Evolutionary conservation across 2,888 invertebrate species (phyloP).

Genomic region (Mechanitis messenoides): DNA sequence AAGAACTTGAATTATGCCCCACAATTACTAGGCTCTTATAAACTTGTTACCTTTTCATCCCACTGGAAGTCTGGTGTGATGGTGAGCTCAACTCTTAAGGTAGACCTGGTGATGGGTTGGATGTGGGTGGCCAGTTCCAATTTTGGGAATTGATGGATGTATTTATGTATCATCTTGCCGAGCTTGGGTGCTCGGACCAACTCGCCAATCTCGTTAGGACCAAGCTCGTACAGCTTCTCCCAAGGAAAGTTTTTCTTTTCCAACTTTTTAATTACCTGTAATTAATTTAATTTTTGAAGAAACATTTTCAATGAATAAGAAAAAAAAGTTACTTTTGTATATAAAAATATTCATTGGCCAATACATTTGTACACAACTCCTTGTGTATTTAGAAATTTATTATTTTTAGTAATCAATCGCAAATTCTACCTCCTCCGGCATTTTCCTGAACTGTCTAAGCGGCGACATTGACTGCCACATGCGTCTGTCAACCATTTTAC

Average conservation of each 20-base stretch:
- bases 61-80: constrained; percentile 99
- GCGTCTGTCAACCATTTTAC: constrained; percentile 98
- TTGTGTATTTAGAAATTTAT: neutral
- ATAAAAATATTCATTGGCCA: too few species aligned
- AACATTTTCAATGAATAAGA: too few species aligned
- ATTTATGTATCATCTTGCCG: constrained; percentile 95
- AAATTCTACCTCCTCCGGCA: constrained; percentile 88
- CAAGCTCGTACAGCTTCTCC: constrained; percentile 96
- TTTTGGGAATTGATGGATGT: constrained; percentile 97
- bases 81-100: constrained; percentile 95
- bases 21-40: too few species aligned
- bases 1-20: too few species aligned
- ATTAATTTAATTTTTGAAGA: neutral
- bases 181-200: constrained; percentile 90
- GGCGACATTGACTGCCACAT: constrained; percentile 99
- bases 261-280: constrained; percentile 88
- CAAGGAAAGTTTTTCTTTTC: constrained; percentile 98
- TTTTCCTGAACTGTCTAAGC: constrained; percentile 95
- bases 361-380: too few species aligned
- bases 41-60: constrained; percentile 91
- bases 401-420: neutral
- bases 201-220: constrained; percentile 98
- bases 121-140: constrained; percentile 97
- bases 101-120: constrained; percentile 96
- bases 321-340: too few species aligned